A percentile compares a stretch with the other conserved stretches of the same genome.
Conservation (phyloP, 2,113 vertebrate genomes). For the Pedetes capensis region DNA sequence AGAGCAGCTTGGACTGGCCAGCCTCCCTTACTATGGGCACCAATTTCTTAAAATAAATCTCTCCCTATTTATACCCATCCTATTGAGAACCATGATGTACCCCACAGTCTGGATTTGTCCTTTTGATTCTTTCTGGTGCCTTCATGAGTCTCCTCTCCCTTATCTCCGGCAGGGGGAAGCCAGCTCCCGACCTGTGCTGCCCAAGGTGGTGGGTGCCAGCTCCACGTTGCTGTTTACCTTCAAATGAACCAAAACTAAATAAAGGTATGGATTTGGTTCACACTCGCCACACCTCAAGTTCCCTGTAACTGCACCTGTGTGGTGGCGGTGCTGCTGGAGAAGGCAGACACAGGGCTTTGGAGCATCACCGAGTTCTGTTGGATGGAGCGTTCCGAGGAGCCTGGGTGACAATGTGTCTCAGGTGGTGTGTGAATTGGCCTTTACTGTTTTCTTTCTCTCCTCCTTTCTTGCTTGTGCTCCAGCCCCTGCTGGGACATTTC, state of each 20-base stretch:
- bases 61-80: fast-evolving
- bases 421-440: not conserved
- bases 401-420: not conserved
- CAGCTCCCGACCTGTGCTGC: no score
- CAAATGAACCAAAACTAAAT: not conserved
- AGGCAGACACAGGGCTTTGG: fast-evolving
- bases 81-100: not conserved
- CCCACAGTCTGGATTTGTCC: not conserved
- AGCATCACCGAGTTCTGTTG: not conserved
- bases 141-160: not conserved
- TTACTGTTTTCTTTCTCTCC: not conserved
- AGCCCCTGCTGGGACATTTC: no score
- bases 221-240: not conserved
- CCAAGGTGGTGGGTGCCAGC: not conserved
- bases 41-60: not conserved
- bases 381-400: not conserved
- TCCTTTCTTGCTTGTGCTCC: not conserved
- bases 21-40: not conserved
- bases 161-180: not conserved
- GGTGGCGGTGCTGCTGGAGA: not conserved
- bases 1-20: not conserved
- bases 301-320: not conserved
- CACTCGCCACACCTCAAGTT: not conserved
- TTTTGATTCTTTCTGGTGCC: not conserved
- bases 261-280: not conserved